Conservation (phyloP, 2,797 vertebrate genomes). For the Tapirus indicus region DNA sequence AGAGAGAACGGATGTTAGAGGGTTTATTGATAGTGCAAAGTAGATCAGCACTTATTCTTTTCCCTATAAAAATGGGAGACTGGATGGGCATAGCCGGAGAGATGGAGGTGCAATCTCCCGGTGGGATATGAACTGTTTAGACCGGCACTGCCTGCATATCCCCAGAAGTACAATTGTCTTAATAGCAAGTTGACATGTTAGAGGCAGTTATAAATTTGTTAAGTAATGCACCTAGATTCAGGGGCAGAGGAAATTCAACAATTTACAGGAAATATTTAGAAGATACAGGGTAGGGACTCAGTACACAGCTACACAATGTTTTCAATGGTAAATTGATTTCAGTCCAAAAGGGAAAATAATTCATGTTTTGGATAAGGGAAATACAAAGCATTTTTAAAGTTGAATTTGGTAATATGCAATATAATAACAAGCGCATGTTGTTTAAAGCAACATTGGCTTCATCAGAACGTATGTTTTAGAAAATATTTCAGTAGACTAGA, state of each 20-base stretch:
- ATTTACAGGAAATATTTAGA: not conserved
- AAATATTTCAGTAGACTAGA: not conserved
- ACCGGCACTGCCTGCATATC: not conserved
- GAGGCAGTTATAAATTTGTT: not conserved
- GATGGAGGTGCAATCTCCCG: accelerated
- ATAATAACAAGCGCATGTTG: not conserved
- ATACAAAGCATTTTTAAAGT: too few relatives aligned
- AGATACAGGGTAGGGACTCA: too few relatives aligned
- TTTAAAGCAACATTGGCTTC: not conserved
- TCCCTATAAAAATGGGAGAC: not conserved
- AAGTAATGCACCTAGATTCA: too few relatives aligned
- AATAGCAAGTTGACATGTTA: too few relatives aligned
- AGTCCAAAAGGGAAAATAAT: not conserved
- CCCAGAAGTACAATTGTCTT: too few relatives aligned
- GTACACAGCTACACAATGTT: accelerated
- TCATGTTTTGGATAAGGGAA: not conserved
- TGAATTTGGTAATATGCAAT: not conserved
- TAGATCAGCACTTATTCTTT: too few relatives aligned
- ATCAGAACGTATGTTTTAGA: too few relatives aligned
- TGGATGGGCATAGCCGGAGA: not conserved
- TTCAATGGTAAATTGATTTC: not conserved
- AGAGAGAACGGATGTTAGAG: too few relatives aligned
- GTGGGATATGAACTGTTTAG: too few relatives aligned
- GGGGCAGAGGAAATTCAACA: accelerated
- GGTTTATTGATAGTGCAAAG: accelerated